These are phyloP conservation scores for Meriones psammophilus DNA, from an alignment of 2,797 vertebrate genomes.

Conservation along the genomic window DNA sequence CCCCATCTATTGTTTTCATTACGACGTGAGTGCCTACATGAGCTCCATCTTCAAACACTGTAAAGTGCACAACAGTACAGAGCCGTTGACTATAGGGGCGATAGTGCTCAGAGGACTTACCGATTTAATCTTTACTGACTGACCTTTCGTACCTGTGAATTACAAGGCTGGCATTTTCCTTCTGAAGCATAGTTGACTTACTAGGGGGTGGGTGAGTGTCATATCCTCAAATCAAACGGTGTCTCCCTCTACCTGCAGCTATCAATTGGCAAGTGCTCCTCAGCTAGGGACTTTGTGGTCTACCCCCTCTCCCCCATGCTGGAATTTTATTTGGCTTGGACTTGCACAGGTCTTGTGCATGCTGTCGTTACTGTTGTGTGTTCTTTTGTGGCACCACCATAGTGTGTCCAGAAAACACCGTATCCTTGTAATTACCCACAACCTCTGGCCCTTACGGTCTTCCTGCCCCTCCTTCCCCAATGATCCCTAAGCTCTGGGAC, in stretches of 20 bases:
- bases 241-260: too few relatives aligned
- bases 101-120: too few relatives aligned
- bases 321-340: not conserved
- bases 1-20: not conserved
- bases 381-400: not conserved
- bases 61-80: not conserved
- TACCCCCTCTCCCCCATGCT: not conserved
- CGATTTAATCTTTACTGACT: not conserved
- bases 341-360: not conserved
- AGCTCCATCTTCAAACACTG: not conserved
- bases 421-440: not conserved
- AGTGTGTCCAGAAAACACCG: not conserved
- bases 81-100: not conserved
- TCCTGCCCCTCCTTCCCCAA: too few relatives aligned
- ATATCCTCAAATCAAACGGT: not conserved
- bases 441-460: not conserved
- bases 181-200: not conserved
- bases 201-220: too few relatives aligned
- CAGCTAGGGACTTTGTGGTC: not conserved
- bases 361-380: not conserved
- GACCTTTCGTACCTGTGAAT: not conserved
- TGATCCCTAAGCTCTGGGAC: not conserved
- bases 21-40: not conserved
- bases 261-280: not conserved
- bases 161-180: not conserved